Conservation (phyloP, 1,140 invertebrate genomes). For the Euura lappo region DNA sequence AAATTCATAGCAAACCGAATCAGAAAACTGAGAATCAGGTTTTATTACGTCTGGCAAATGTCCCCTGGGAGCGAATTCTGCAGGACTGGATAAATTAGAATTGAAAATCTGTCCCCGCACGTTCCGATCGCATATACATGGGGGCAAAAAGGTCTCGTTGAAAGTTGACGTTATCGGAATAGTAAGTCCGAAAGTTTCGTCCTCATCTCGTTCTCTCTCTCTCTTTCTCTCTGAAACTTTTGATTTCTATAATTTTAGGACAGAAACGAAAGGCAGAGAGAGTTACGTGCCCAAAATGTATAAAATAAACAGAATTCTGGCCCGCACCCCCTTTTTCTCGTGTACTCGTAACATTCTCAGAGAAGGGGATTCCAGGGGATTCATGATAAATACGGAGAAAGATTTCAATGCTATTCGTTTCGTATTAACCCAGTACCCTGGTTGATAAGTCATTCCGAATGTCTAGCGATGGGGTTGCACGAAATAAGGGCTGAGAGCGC, state of each 20-base stretch:
- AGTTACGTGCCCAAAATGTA: conserved; percentile 8
- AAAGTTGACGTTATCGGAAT: conserved; percentile 1
- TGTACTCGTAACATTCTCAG: not conserved
- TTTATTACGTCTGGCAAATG: too few relatives aligned
- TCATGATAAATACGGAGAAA: conserved; percentile 9
- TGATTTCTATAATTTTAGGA: conserved; percentile 12
- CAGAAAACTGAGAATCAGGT: too few relatives aligned
- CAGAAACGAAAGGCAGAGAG: not conserved
- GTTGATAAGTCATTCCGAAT: conserved; percentile 14
- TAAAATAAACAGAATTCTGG: conserved; percentile 9
- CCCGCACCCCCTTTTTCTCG: not conserved
- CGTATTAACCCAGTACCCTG: conserved; percentile 9
- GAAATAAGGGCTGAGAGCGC: not conserved
- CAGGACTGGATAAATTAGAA: not conserved
- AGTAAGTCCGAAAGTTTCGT: not conserved
- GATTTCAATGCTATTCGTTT: conserved; percentile 8
- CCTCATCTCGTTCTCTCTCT: not conserved
- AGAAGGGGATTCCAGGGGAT: not conserved
- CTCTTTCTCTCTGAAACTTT: not conserved
- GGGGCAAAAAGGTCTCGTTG: not conserved
- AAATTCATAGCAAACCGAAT: too few relatives aligned
- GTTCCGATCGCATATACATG: not conserved
- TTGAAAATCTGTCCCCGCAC: not conserved
- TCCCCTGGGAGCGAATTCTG: too few relatives aligned
- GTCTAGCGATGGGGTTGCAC: conserved; percentile 6